A percentile compares a stretch with the other conserved stretches of the same genome.
These are phyloP conservation scores for Tachysurus vachellii DNA, from an alignment of 2,113 vertebrate genomes.

Conservation along the genomic window DNA sequence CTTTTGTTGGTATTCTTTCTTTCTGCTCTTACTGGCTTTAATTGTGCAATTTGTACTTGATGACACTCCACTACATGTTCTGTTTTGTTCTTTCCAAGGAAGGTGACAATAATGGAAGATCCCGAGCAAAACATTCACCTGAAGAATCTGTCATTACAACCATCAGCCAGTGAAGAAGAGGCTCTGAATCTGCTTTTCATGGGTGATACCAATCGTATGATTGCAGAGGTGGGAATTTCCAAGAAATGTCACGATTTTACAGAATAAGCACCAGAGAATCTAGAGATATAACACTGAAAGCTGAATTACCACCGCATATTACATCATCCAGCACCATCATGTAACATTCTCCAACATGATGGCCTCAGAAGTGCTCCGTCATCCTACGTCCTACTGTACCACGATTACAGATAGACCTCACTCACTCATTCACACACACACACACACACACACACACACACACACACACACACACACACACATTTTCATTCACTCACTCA, in stretches of 20 bases:
- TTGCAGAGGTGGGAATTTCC: slow-evolving; percentile 83
- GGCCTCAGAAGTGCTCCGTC: not conserved
- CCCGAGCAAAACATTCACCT: slow-evolving; percentile 94
- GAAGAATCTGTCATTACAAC: slow-evolving; percentile 89
- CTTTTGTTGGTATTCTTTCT: not conserved
- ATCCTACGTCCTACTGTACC: not conserved
- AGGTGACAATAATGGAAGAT: slow-evolving; percentile 91
- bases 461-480: too few relatives aligned
- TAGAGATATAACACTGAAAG: not conserved
- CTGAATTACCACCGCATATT: not conserved
- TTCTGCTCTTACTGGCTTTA: not conserved
- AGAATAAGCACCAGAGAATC: not conserved
- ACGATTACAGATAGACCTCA: not conserved
- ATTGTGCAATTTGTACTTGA: not conserved
- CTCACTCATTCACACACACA: not conserved
- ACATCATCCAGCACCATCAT: not conserved
- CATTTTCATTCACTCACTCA: too few relatives aligned
- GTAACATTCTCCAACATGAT: not conserved
- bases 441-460: too few relatives aligned
- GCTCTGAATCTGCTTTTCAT: slow-evolving; percentile 93
- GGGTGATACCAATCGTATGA: slow-evolving; percentile 97
- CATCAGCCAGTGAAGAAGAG: slow-evolving; percentile 89
- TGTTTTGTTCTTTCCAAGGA: slow-evolving; percentile 68
- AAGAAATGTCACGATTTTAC: not conserved
- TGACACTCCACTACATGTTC: not conserved